Conservation (phyloP, 2,113 vertebrate species). For the Charadrius vociferus region DNA sequence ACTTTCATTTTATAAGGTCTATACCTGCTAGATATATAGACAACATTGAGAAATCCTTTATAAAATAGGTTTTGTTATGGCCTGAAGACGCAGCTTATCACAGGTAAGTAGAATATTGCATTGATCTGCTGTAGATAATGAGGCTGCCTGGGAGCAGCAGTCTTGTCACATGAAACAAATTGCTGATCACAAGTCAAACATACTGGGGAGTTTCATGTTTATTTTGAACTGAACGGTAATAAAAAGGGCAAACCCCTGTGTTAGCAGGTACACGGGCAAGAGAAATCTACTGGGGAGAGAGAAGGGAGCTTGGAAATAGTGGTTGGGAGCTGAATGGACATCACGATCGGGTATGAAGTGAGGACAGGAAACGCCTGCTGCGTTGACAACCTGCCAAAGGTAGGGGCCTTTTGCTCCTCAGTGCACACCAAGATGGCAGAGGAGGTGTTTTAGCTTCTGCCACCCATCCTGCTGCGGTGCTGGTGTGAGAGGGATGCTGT, state of each 20-base stretch:
- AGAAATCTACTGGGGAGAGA: neutral
- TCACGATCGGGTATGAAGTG: rapidly evolving
- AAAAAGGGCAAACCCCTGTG: neutral
- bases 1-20: conserved; percentile 5
- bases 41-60: neutral
- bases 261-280: neutral
- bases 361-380: neutral
- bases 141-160: conserved; percentile 14
- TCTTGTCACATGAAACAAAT: neutral
- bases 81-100: conserved; percentile 7
- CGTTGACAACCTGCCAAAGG: neutral
- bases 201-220: neutral
- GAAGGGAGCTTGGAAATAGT: neutral
- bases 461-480: neutral
- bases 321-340: neutral
- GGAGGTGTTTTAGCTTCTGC: neutral
- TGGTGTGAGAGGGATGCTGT: rapidly evolving
- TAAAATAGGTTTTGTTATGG: neutral
- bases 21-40: neutral
- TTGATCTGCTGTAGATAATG: conserved; percentile 12
- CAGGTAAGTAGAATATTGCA: neutral
- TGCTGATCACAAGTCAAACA: neutral
- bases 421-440: neutral
- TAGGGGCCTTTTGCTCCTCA: no score
- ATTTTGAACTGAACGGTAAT: neutral